Evolutionary conservation across 2,797 vertebrate species (phyloP).

Genomic region (Sciurus vulgaris): DNA sequence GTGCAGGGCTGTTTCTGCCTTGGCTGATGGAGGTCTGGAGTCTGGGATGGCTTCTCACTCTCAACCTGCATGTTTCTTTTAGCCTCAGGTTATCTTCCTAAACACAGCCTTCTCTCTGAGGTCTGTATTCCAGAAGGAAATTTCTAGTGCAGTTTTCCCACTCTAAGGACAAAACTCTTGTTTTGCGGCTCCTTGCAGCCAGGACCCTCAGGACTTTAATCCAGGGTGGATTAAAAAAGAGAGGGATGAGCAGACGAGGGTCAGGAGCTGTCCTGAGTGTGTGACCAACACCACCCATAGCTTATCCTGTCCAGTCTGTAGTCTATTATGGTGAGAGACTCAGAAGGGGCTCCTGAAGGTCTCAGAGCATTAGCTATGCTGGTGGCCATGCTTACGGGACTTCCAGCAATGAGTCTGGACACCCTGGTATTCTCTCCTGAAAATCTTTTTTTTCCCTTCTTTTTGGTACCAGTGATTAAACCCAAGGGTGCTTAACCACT

Average conservation of each 20-base stretch:
- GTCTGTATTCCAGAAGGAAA: neutral
- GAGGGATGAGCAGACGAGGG: neutral
- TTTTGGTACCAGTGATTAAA: too few species aligned
- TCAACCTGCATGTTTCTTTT: neutral
- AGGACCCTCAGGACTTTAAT: neutral
- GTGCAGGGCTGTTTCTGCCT: neutral
- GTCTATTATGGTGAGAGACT: neutral
- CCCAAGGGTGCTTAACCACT: too few species aligned
- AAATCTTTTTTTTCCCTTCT: too few species aligned
- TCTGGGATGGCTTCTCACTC: neutral
- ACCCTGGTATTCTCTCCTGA: neutral
- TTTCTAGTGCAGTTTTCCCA: neutral
- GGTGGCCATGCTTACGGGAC: accelerated
- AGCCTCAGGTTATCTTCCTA: neutral
- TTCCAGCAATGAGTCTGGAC: neutral
- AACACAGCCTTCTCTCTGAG: neutral
- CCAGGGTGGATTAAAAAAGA: neutral
- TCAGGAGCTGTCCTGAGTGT: neutral
- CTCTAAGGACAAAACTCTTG: neutral
- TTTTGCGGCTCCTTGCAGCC: neutral
- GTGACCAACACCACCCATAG: neutral
- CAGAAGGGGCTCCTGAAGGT: neutral
- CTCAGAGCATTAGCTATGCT: neutral
- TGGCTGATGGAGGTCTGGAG: neutral
- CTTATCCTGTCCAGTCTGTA: neutral